phyloP scores from a whole-genome alignment of 2,888 invertebrate genomes.

The Agriopis marginaria region DNA sequence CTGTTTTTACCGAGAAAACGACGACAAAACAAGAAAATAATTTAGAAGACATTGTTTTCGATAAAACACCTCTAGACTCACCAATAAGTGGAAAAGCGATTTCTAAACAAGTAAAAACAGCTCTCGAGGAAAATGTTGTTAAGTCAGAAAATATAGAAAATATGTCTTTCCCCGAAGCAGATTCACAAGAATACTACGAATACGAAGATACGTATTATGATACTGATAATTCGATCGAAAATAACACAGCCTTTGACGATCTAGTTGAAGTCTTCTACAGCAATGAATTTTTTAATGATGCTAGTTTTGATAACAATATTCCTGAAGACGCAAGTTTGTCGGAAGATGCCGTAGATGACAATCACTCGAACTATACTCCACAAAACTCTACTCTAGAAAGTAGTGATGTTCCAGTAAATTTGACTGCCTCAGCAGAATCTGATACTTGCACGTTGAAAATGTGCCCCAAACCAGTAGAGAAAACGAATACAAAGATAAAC shows the following conservation, averaged over 20 bases:
- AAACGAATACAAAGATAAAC: constrained; percentile 18
- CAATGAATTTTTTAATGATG: no score
- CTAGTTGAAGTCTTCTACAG: no score
- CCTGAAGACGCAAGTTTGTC: background rate
- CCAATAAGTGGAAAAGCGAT: background rate
- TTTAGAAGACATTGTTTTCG: background rate
- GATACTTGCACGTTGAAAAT: background rate
- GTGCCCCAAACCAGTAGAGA: background rate
- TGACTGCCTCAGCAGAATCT: background rate
- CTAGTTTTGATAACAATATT: no score
- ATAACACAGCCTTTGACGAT: constrained; percentile 1
- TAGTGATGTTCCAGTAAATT: background rate
- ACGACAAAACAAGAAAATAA: background rate
- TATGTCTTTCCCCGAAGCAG: constrained; percentile 12
- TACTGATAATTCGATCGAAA: constrained; percentile 9
- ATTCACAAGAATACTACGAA: constrained; percentile 9
- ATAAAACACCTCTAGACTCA: background rate
- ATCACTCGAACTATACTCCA: background rate
- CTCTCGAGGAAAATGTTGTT: background rate
- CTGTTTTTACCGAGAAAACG: background rate
- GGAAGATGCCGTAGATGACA: background rate
- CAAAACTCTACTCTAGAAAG: background rate
- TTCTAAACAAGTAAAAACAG: background rate
- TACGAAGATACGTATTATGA: constrained; percentile 11
- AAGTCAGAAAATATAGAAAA: constrained; percentile 20